A percentile compares a stretch with the other conserved stretches of the same genome.
phyloP scores from a whole-genome alignment of 1,140 invertebrate genomes.

The Sminthurides bifidus region DNA sequence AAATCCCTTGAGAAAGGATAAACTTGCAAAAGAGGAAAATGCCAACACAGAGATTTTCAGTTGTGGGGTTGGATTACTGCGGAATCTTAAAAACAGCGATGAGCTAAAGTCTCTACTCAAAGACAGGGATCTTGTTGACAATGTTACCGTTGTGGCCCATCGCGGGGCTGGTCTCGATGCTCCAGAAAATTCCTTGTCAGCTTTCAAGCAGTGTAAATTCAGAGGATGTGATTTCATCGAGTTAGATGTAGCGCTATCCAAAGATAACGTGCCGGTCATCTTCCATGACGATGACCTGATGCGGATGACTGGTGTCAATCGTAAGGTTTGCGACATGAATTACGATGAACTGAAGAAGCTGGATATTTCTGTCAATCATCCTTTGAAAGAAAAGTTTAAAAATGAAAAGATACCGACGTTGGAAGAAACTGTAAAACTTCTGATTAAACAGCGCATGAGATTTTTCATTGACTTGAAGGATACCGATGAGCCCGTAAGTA shows the following conservation, averaged over 20 bases:
- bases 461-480: slow-evolving; percentile 56
- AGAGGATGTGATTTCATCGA: slow-evolving; percentile 59
- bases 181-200: slow-evolving; percentile 52
- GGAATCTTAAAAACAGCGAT: not conserved
- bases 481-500: slow-evolving; percentile 39
- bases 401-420: slow-evolving; percentile 46
- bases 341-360: slow-evolving; percentile 46
- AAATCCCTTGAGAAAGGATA: not conserved
- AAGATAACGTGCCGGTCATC: slow-evolving; percentile 56
- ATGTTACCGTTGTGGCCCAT: slow-evolving; percentile 43
- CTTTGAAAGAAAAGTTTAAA: slow-evolving; percentile 43
- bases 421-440: slow-evolving; percentile 44
- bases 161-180: slow-evolving; percentile 56
- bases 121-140: not conserved
- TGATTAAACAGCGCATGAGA: slow-evolving; percentile 42
- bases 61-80: not conserved
- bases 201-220: slow-evolving; percentile 35
- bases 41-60: not conserved
- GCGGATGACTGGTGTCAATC: slow-evolving; percentile 48
- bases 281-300: slow-evolving; percentile 61
- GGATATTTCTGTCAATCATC: slow-evolving; percentile 52
- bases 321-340: slow-evolving; percentile 46
- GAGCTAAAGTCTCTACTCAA: not conserved
- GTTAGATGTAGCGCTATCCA: slow-evolving; percentile 58
- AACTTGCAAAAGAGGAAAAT: not conserved